phyloP scores from a whole-genome alignment of 37 sponge, comb jelly and placozoan species.

The Geodia barretti region DNA sequence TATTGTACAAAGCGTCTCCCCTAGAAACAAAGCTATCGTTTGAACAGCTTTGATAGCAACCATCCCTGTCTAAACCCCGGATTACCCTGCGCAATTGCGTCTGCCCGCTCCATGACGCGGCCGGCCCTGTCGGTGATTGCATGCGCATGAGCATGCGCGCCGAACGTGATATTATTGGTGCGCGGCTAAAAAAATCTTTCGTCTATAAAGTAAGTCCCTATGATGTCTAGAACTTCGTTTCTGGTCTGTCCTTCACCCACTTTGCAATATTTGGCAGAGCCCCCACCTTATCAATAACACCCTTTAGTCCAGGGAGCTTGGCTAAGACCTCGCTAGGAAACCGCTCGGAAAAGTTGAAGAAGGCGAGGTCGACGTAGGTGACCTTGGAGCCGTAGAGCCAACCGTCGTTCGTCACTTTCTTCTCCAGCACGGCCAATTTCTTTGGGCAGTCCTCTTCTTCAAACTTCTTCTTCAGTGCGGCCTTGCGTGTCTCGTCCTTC shows the following conservation, averaged over 20 bases:
- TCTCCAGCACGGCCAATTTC: slow-evolving; percentile 17
- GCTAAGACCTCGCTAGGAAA: neutral
- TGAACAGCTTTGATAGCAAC: too few relatives aligned
- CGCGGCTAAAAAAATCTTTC: too few relatives aligned
- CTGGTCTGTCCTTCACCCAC: slow-evolving; percentile 55
- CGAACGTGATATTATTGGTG: too few relatives aligned
- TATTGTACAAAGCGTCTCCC: too few relatives aligned
- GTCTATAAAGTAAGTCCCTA: neutral
- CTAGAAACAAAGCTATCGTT: too few relatives aligned
- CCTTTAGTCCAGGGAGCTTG: slow-evolving; percentile 19
- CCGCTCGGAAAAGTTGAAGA: neutral
- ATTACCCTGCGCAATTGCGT: too few relatives aligned
- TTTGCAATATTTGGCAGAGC: slow-evolving; percentile 38
- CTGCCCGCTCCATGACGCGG: too few relatives aligned
- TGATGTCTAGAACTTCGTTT: slow-evolving; percentile 4
- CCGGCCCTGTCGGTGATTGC: too few relatives aligned
- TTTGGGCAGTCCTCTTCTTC: slow-evolving; percentile 12
- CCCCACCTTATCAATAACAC: slow-evolving; percentile 1
- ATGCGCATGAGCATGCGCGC: too few relatives aligned
- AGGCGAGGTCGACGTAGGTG: slow-evolving; percentile 40
- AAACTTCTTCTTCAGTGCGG: slow-evolving; percentile 17
- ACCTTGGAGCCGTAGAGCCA: slow-evolving; percentile 36
- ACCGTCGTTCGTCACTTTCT: slow-evolving; percentile 12
- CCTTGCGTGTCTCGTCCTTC: slow-evolving; percentile 55
- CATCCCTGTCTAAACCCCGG: too few relatives aligned